Percentiles rank a stretch among this genome's conserved stretches.
Conservation (phyloP, 2,797 vertebrate genomes). For the Rachycentron canadum region DNA sequence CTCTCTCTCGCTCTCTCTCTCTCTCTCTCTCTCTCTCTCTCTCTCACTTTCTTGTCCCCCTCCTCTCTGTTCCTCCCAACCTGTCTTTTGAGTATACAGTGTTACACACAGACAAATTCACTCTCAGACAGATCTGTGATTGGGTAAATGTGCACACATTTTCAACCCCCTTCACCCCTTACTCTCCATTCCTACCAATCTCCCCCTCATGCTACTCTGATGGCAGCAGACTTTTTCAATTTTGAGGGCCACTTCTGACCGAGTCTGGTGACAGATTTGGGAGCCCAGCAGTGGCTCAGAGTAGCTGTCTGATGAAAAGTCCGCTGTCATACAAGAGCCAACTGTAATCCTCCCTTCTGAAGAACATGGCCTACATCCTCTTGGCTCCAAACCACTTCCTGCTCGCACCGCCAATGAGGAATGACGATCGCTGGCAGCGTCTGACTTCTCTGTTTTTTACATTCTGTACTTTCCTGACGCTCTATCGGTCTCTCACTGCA, state of each 20-base stretch:
- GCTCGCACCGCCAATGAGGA: slow-evolving; percentile 49
- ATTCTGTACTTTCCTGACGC: slow-evolving; percentile 10
- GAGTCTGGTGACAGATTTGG: slow-evolving; percentile 82
- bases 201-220: slow-evolving; percentile 49
- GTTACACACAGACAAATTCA: slow-evolving; percentile 54
- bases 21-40: slow-evolving; percentile 53
- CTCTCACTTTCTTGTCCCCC: slow-evolving; percentile 35
- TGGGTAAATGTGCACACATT: slow-evolving; percentile 41
- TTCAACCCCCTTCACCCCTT: slow-evolving; percentile 33
- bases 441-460: slow-evolving; percentile 34
- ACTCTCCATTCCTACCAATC: slow-evolving; percentile 20
- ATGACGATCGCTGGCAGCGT: slow-evolving; percentile 41
- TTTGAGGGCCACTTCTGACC: slow-evolving; percentile 78
- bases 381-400: slow-evolving; percentile 63
- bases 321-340: slow-evolving; percentile 75
- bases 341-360: slow-evolving; percentile 73
- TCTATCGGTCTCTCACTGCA: slow-evolving; percentile 1
- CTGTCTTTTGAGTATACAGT: slow-evolving; percentile 48
- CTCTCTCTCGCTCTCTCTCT: slow-evolving; percentile 42
- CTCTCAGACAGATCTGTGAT: slow-evolving; percentile 39
- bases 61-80: slow-evolving; percentile 55
- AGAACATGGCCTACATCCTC: slow-evolving; percentile 68
- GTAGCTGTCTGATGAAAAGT: slow-evolving; percentile 77
- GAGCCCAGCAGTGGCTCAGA: slow-evolving; percentile 69
- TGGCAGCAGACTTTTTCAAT: slow-evolving; percentile 80